Evolutionary conservation across 1,140 invertebrate species (phyloP).

Genomic region (Zeugodacus cucurbitae): DNA sequence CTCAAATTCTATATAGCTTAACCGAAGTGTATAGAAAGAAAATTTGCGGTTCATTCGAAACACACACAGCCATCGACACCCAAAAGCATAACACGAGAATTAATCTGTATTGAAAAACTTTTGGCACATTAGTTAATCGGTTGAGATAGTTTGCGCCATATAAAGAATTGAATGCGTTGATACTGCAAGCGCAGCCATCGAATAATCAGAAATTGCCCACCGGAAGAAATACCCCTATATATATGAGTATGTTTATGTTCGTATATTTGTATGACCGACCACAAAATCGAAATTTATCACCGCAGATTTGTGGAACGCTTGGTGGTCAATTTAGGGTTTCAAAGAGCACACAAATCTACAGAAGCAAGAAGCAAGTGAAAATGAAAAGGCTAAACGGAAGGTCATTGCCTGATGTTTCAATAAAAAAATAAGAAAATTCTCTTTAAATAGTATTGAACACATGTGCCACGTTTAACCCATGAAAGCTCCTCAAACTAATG

Average conservation of each 20-base stretch:
- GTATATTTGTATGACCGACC: not conserved
- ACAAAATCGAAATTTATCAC: not conserved
- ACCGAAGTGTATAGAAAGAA: too few relatives aligned
- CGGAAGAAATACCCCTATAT: not conserved
- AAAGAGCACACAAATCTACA: not conserved
- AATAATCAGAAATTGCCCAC: not conserved
- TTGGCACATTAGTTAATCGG: not conserved
- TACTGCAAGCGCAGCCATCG: not conserved
- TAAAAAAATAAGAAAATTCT: not conserved
- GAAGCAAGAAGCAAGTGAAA: not conserved
- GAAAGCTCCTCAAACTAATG: not conserved
- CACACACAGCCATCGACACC: too few relatives aligned
- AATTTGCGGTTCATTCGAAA: too few relatives aligned
- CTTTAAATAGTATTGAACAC: too few relatives aligned
- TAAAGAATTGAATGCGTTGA: not conserved
- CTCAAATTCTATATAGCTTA: too few relatives aligned
- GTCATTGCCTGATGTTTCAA: too few relatives aligned
- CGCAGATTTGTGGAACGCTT: not conserved
- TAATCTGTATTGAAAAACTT: not conserved
- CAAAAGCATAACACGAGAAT: too few relatives aligned
- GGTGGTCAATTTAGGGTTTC: not conserved
- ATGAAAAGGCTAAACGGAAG: not conserved
- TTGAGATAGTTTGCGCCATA: not conserved
- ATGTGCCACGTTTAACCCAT: too few relatives aligned
- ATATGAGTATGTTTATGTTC: too few relatives aligned